Percentiles rank a stretch among this genome's conserved stretches.
Conservation (phyloP, 2,113 vertebrate genomes). For the Podiceps cristatus region DNA sequence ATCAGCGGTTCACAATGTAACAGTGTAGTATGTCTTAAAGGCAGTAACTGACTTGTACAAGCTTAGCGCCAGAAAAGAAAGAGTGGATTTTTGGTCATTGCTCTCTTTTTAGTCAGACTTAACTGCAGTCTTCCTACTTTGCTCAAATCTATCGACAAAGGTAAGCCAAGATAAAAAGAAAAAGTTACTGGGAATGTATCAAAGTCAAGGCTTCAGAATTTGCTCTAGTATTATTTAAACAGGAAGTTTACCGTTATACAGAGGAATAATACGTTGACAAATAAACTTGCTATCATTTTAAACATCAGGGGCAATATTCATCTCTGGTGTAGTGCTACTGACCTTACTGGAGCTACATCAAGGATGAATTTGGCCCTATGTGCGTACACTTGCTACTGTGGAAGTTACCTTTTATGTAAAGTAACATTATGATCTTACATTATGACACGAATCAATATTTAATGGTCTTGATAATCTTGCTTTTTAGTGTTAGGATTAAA, state of each 20-base stretch:
- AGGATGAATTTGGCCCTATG: neutral
- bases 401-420: slow-evolving; percentile 75
- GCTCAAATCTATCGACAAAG: neutral
- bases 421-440: slow-evolving; percentile 78
- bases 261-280: slow-evolving; percentile 3
- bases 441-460: slow-evolving; percentile 84
- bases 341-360: neutral
- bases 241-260: neutral
- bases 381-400: slow-evolving; percentile 32
- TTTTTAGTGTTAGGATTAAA: slow-evolving; percentile 86
- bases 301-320: neutral
- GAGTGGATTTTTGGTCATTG: neutral
- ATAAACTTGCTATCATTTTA: slow-evolving; percentile 34
- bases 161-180: neutral
- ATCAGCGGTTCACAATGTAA: neutral
- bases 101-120: neutral
- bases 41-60: neutral
- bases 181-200: neutral
- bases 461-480: slow-evolving; percentile 84
- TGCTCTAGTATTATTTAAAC: neutral
- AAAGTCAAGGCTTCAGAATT: neutral
- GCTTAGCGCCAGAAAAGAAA: neutral
- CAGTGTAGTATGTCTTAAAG: neutral
- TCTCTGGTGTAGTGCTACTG: neutral
- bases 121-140: neutral